phyloP scores from a whole-genome alignment of 2,797 vertebrate genomes.

The Scleropages formosus region DNA sequence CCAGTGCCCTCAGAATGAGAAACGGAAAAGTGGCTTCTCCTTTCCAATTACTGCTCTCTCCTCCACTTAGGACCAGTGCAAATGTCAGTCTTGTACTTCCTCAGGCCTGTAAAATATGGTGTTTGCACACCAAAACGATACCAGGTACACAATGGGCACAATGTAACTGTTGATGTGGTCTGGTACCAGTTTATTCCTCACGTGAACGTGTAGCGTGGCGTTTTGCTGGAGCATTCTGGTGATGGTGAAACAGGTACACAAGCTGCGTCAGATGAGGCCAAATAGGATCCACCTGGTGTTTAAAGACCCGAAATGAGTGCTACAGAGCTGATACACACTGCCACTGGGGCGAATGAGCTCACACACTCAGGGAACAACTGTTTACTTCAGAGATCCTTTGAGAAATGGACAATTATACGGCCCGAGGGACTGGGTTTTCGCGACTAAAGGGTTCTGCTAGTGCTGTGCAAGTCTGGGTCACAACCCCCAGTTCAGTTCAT shows the following conservation, averaged over 20 bases:
- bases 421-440: constrained; percentile 32
- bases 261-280: too few species aligned
- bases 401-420: constrained; percentile 41
- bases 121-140: constrained; percentile 37
- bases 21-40: constrained; percentile 18
- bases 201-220: too few species aligned
- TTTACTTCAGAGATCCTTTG: constrained; percentile 36
- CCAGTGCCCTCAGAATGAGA: neutral
- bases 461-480: constrained; percentile 34
- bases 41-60: constrained; percentile 42
- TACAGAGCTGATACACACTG: too few species aligned
- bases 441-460: constrained; percentile 24
- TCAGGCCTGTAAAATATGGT: constrained; percentile 38
- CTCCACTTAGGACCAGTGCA: constrained; percentile 37
- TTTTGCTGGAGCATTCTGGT: too few species aligned
- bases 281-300: too few species aligned
- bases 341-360: constrained; percentile 12
- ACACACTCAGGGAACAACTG: constrained; percentile 32
- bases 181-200: too few species aligned
- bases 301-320: too few species aligned
- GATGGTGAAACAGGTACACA: too few species aligned
- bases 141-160: constrained; percentile 24
- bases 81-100: constrained; percentile 47
- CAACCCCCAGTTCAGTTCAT: constrained; percentile 24
- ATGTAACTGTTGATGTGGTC: too few species aligned